These are phyloP conservation scores for Turdus rufiventris DNA, from an alignment of 2,113 vertebrate species.

Conservation along the genomic window DNA sequence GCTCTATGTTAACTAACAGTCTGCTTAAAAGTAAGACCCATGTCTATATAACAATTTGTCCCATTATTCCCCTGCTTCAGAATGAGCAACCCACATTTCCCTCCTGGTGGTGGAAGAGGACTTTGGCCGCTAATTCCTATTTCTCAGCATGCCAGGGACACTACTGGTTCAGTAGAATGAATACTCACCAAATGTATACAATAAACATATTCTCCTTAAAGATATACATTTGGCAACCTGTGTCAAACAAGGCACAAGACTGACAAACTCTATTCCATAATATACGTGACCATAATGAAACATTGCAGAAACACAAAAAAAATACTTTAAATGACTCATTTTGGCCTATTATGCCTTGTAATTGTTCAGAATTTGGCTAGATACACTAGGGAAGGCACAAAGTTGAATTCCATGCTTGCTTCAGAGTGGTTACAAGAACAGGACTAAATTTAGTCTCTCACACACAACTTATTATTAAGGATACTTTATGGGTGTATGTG, in stretches of 20 bases:
- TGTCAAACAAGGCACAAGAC: background rate
- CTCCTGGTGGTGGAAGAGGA: background rate
- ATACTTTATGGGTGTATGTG: background rate
- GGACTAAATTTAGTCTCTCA: background rate
- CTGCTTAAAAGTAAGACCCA: background rate
- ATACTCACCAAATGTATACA: background rate
- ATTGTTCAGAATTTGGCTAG: background rate
- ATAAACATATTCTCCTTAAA: background rate
- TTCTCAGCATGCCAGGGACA: background rate
- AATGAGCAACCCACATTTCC: background rate
- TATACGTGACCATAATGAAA: background rate
- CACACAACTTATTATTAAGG: background rate
- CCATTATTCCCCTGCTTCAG: background rate
- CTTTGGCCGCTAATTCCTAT: background rate
- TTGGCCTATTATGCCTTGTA: background rate
- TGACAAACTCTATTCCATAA: background rate
- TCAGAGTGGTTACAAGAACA: background rate
- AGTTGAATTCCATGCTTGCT: background rate
- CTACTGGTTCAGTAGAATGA: background rate
- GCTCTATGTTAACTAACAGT: background rate
- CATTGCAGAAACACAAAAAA: background rate
- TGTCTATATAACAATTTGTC: background rate
- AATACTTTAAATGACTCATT: background rate
- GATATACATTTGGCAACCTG: background rate
- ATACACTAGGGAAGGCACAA: background rate